phyloP scores from a whole-genome alignment of 2,797 vertebrate species.

The Cetoscarus ocellatus region DNA sequence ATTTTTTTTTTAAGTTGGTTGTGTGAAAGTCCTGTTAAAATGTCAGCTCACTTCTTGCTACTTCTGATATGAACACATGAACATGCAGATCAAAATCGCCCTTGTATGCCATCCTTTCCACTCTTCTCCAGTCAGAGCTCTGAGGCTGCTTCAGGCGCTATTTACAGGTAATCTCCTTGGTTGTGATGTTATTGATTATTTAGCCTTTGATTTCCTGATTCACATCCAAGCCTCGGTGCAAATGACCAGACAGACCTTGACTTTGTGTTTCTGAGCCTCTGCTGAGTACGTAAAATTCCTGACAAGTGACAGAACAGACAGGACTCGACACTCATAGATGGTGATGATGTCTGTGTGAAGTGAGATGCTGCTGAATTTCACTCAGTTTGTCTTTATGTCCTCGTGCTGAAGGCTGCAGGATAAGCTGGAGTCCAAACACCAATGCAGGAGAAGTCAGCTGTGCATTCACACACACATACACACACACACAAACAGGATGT shows the following conservation, averaged over 20 bases:
- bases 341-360: slow-evolving; percentile 40
- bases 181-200: slow-evolving; percentile 43
- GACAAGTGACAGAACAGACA: slow-evolving; percentile 27
- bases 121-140: background rate
- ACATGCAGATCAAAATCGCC: background rate
- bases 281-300: slow-evolving; percentile 24
- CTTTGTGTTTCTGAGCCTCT: slow-evolving; percentile 35
- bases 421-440: slow-evolving; percentile 20
- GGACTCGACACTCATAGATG: slow-evolving; percentile 28
- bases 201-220: slow-evolving; percentile 22
- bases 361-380: slow-evolving; percentile 44
- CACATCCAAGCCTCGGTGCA: background rate
- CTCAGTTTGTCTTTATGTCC: slow-evolving; percentile 46
- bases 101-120: background rate
- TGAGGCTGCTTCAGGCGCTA: background rate
- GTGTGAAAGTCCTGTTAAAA: no score
- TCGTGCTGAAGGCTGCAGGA: slow-evolving; percentile 30
- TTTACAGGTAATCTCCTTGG: slow-evolving; percentile 25
- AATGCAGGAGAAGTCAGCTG: slow-evolving; percentile 15
- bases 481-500: background rate
- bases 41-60: no score
- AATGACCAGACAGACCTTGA: slow-evolving; percentile 23
- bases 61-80: no score
- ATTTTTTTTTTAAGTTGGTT: no score
- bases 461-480: slow-evolving; percentile 10